phyloP scores from a whole-genome alignment of 1,140 invertebrate genomes.

The Drosophila lacteicornis region DNA sequence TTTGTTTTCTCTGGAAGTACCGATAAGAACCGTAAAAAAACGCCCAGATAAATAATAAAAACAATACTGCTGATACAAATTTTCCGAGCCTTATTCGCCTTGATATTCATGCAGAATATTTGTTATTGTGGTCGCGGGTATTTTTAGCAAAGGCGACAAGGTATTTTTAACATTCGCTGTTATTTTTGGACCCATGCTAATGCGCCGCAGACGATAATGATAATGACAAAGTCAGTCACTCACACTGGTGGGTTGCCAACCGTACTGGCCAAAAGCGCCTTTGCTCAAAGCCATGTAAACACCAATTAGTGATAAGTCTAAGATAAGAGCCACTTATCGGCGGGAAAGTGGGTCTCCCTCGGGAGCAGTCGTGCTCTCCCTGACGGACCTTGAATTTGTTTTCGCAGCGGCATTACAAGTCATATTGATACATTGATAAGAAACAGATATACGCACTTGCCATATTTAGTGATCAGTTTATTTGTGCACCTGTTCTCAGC shows the following conservation, averaged over 20 bases:
- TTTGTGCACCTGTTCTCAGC: slow-evolving; percentile 21
- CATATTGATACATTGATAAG: slow-evolving; percentile 24
- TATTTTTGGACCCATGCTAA: slow-evolving; percentile 51
- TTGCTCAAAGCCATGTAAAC: slow-evolving; percentile 23
- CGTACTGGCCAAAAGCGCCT: not conserved
- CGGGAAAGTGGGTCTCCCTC: slow-evolving; percentile 39
- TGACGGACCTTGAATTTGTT: slow-evolving; percentile 22
- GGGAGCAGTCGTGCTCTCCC: not conserved
- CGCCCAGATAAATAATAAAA: slow-evolving; percentile 46
- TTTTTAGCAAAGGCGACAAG: slow-evolving; percentile 50
- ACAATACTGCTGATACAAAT: slow-evolving; percentile 39
- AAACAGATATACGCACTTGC: slow-evolving; percentile 7
- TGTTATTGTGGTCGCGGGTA: slow-evolving; percentile 27
- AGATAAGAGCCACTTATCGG: slow-evolving; percentile 3
- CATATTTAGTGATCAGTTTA: slow-evolving; percentile 5
- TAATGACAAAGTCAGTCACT: slow-evolving; percentile 32
- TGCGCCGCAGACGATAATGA: slow-evolving; percentile 43
- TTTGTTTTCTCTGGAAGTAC: slow-evolving; percentile 66
- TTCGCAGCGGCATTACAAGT: slow-evolving; percentile 4
- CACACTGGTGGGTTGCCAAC: slow-evolving; percentile 17
- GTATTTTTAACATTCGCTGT: slow-evolving; percentile 55
- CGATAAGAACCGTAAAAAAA: slow-evolving; percentile 47
- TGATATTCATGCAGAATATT: slow-evolving; percentile 62
- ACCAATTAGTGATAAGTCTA: slow-evolving; percentile 24
- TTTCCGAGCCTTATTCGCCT: slow-evolving; percentile 50